These are phyloP conservation scores for Batillaria attramentaria DNA, from an alignment of 1,140 invertebrate species.

Conservation along the genomic window DNA sequence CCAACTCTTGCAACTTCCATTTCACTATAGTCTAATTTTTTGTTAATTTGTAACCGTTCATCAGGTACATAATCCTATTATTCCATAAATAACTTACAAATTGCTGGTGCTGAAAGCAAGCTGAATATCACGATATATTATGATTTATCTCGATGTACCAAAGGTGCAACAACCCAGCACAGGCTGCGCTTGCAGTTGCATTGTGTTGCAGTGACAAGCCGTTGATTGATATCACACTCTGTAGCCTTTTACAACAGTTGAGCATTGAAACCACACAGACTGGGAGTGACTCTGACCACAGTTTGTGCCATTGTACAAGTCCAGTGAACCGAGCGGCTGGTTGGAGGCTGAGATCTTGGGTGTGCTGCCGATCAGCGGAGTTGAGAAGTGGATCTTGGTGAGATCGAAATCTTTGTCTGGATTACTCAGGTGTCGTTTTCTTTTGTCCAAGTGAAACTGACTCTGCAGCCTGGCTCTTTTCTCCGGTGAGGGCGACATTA, in stretches of 20 bases:
- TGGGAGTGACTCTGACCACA: too few relatives aligned
- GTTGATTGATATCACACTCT: not conserved
- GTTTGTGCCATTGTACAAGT: not conserved
- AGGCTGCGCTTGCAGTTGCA: not conserved
- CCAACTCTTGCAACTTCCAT: too few relatives aligned
- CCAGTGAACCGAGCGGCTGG: not conserved
- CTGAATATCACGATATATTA: not conserved
- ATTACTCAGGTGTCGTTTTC: not conserved
- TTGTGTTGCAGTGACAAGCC: too few relatives aligned
- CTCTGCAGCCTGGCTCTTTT: not conserved
- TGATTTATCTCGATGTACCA: not conserved
- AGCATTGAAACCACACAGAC: conserved; percentile 23
- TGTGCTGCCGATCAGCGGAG: not conserved
- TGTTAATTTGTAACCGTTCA: too few relatives aligned
- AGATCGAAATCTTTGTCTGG: not conserved
- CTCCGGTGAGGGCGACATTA: conserved; percentile 4
- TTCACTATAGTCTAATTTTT: too few relatives aligned
- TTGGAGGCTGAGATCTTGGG: not conserved
- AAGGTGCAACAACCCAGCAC: not conserved
- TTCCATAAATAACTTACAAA: not conserved
- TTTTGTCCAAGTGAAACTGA: not conserved
- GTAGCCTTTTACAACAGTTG: conserved; percentile 17
- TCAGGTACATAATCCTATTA: not conserved
- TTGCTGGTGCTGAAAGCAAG: not conserved
- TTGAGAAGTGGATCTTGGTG: not conserved